Evolutionary conservation across 2,888 invertebrate genomes (phyloP).

Genomic region (Morpho deidamia): DNA sequence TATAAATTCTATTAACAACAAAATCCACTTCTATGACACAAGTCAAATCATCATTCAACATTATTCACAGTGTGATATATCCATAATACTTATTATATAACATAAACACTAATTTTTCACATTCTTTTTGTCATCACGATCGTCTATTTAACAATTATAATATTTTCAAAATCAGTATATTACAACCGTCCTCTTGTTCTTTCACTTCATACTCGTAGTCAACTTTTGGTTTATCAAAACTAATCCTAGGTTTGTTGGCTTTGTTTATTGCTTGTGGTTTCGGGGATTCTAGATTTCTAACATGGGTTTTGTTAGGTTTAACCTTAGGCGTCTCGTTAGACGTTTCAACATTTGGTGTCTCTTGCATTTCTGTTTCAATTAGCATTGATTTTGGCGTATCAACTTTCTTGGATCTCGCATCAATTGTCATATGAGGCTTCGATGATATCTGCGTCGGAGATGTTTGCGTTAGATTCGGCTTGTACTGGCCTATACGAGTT

Average conservation of each 20-base stretch:
- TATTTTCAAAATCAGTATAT: constrained; percentile 61
- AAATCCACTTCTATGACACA: too few species aligned
- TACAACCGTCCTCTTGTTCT: constrained; percentile 60
- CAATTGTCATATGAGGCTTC: neutral
- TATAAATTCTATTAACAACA: too few species aligned
- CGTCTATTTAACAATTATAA: constrained; percentile 9
- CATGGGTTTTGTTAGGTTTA: too few species aligned
- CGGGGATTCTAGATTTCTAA: neutral
- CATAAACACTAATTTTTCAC: too few species aligned
- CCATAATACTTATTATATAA: too few species aligned
- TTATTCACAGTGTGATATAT: too few species aligned
- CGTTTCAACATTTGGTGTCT: neutral
- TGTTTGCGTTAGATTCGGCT: constrained; percentile 14
- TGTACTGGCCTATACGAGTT: constrained; percentile 52
- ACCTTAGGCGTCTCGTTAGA: too few species aligned
- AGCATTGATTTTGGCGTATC: neutral
- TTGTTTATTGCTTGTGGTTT: neutral
- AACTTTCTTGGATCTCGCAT: neutral
- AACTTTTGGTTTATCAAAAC: constrained; percentile 24
- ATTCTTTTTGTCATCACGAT: too few species aligned
- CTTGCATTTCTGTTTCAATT: neutral
- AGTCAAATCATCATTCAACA: too few species aligned
- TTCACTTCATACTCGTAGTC: constrained; percentile 51
- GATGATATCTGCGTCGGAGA: too few species aligned
- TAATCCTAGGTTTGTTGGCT: constrained; percentile 1